phyloP scores from a whole-genome alignment of 1,140 invertebrate species.

The Archegozetes longisetosus region DNA sequence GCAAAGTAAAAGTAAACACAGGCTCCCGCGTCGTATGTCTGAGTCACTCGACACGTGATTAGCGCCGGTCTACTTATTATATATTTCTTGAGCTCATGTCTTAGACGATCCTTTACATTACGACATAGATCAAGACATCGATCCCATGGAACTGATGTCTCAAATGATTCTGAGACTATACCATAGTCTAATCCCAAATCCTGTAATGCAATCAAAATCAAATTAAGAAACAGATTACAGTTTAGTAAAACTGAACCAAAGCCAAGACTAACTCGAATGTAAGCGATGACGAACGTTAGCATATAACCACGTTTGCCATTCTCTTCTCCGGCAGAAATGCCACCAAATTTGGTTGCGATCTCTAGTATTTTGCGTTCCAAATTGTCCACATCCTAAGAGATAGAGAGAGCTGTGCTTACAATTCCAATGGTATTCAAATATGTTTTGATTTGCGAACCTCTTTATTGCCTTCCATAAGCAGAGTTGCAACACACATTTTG shows the following conservation, averaged over 20 bases:
- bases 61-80: slow-evolving; percentile 42
- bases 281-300: slow-evolving; percentile 95
- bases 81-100: slow-evolving; percentile 41
- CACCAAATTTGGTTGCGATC: slow-evolving; percentile 48
- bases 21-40: slow-evolving; percentile 91
- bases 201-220: slow-evolving; percentile 32
- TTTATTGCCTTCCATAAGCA: slow-evolving; percentile 67
- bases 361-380: slow-evolving; percentile 66
- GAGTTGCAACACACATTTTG: slow-evolving; percentile 72
- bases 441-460: slow-evolving; percentile 26
- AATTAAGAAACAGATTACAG: slow-evolving; percentile 15
- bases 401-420: too few species aligned
- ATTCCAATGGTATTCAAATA: not conserved
- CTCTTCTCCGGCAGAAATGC: slow-evolving; percentile 70
- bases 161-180: slow-evolving; percentile 88
- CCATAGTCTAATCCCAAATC: slow-evolving; percentile 77
- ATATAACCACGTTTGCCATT: slow-evolving; percentile 91
- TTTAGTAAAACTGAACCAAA: not conserved
- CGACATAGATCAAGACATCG: slow-evolving; percentile 50
- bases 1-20: slow-evolving; percentile 98
- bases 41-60: slow-evolving; percentile 72
- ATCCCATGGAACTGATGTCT: slow-evolving; percentile 95
- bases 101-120: slow-evolving; percentile 71
- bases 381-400: slow-evolving; percentile 46
- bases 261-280: slow-evolving; percentile 52